phyloP scores from a whole-genome alignment of 2,888 invertebrate genomes.

The Melanotus villosus region DNA sequence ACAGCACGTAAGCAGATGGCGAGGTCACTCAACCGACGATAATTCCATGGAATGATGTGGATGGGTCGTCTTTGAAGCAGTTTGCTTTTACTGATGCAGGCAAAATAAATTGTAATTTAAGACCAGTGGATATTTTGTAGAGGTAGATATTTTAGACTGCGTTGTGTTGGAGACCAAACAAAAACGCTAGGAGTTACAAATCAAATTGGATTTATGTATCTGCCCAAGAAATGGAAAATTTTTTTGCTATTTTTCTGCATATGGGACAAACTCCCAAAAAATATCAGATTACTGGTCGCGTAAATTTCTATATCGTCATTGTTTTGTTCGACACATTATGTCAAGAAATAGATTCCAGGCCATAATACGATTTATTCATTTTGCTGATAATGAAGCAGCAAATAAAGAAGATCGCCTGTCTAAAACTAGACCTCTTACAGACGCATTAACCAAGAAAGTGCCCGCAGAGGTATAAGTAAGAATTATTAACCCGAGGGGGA shows the following conservation, averaged over 20 bases:
- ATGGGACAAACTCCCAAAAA: constrained; percentile 23
- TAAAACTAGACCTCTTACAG: constrained; percentile 17
- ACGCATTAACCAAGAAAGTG: constrained; percentile 20
- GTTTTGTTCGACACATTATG: constrained; percentile 31
- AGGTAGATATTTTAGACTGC: constrained; percentile 18
- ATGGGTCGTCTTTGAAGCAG: background rate
- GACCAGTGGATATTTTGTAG: constrained; percentile 21
- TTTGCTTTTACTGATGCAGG: constrained; percentile 5
- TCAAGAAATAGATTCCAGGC: constrained; percentile 24
- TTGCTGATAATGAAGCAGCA: constrained; percentile 29
- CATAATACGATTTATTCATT: constrained; percentile 25
- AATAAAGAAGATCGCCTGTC: constrained; percentile 25
- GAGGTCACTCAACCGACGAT: constrained; percentile 8
- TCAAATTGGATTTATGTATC: constrained; percentile 22
- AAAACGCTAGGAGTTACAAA: constrained; percentile 23
- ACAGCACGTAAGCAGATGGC: background rate
- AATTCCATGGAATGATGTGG: constrained; percentile 12
- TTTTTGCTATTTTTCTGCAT: constrained; percentile 20
- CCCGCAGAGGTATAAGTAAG: constrained; percentile 24
- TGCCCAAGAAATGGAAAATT: constrained; percentile 18
- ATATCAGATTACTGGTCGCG: constrained; percentile 33
- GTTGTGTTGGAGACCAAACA: constrained; percentile 19
- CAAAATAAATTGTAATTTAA: constrained; percentile 23
- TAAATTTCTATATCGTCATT: constrained; percentile 28
- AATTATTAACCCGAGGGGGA: no score